Evolutionary conservation across 2,888 invertebrate genomes (phyloP).

Genomic region (Pachydiplax longipennis): DNA sequence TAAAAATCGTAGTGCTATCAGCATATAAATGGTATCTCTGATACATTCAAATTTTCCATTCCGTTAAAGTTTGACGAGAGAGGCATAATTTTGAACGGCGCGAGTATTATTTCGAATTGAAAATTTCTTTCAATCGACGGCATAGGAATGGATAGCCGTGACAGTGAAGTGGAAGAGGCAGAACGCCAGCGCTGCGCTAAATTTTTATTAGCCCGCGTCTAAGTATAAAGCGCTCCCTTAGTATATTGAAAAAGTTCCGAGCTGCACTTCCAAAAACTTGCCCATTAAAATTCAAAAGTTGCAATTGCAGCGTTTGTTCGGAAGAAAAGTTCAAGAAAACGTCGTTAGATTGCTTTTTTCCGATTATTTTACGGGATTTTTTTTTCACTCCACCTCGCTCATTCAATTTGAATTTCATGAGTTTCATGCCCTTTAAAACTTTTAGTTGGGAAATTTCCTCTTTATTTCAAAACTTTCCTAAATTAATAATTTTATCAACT

Average conservation of each 20-base stretch:
- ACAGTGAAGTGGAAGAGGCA: neutral
- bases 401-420: conserved; percentile 15
- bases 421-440: conserved; percentile 3
- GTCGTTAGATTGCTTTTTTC: neutral
- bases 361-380: neutral
- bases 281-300: conserved; percentile 18
- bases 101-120: no score
- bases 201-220: neutral
- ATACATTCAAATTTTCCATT: no score
- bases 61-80: no score
- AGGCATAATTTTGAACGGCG: no score
- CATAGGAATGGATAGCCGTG: no score
- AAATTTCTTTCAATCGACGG: no score
- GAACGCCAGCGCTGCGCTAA: neutral
- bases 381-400: neutral
- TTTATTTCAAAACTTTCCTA: neutral
- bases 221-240: neutral
- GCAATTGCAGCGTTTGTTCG: neutral
- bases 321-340: neutral
- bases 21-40: no score
- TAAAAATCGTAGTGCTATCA: no score
- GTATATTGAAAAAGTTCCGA: conserved; percentile 32
- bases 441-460: neutral
- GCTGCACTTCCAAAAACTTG: conserved; percentile 13
- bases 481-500: neutral